These are phyloP conservation scores for Thalpophila matura DNA, from an alignment of 2,888 invertebrate genomes.

Conservation along the genomic window DNA sequence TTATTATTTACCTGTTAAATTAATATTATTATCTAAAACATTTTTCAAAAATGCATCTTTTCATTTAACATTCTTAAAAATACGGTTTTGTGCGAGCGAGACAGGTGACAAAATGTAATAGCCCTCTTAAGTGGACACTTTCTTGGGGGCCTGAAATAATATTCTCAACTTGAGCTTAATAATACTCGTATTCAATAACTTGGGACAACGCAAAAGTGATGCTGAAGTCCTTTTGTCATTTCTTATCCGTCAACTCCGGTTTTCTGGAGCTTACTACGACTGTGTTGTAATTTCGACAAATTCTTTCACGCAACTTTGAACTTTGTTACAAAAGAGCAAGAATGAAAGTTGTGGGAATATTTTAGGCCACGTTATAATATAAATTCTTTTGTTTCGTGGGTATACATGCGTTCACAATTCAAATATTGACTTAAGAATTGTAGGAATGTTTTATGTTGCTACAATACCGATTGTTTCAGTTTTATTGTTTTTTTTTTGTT, in stretches of 20 bases:
- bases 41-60: too few species aligned
- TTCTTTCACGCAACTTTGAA: slow-evolving; percentile 12
- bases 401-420: slow-evolving; percentile 40
- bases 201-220: slow-evolving; percentile 50
- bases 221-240: slow-evolving; percentile 57
- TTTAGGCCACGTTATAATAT: slow-evolving; percentile 2
- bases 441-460: slow-evolving; percentile 18
- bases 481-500: slow-evolving; percentile 8
- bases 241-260: slow-evolving; percentile 45
- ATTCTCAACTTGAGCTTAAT: slow-evolving; percentile 37
- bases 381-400: slow-evolving; percentile 35
- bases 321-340: slow-evolving; percentile 7
- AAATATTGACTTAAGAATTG: slow-evolving; percentile 48
- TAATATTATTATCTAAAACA: too few species aligned
- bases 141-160: slow-evolving; percentile 35
- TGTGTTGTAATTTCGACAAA: slow-evolving; percentile 17
- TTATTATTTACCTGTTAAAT: too few species aligned
- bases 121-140: slow-evolving; percentile 3
- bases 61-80: too few species aligned
- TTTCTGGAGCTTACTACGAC: slow-evolving; percentile 22
- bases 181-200: slow-evolving; percentile 53
- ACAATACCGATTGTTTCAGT: slow-evolving; percentile 11
- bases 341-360: slow-evolving; percentile 1
- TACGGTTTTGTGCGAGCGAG: too few species aligned
- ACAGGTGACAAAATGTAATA: too few species aligned